Evolutionary conservation across 2,888 invertebrate genomes (phyloP), one percentile per base, ranked within the genome.

Genomic region (Muschampia plurimacula): DNA sequence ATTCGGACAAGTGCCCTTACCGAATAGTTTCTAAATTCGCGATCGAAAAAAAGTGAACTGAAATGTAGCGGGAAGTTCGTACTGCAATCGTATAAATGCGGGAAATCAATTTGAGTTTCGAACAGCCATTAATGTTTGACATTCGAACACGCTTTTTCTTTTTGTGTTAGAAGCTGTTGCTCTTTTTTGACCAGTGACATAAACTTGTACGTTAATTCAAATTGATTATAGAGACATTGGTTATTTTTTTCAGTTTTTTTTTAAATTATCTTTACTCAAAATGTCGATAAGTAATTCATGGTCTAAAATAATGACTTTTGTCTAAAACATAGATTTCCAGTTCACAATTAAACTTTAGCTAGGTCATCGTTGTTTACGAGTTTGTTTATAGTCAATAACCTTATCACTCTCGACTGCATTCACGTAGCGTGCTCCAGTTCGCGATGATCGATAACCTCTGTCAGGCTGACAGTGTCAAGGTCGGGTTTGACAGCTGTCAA

Each of bases 401-500:
- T 72, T 72, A 67, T 72, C 67, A 72, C 64, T 68, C 72, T 68
- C 72, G 57, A 46, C 63, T 63, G 68, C 68, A 73, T 67, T 49
- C 78, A 78, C 78, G 55, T 22, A 55, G 55, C 64, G 73, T 57
- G 75, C 77, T 75, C 77, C 75, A 77, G 76, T 74, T 76, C 77
- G 71, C 77, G 77, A 83, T 85, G 86, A 87, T 88, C 87, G 86
- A 89, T 89, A 88, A 86, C 83, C 83, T 82, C 83, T 82, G 86
- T 84, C 85, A 84, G 79, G 74, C 78, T 77, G 81, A 76, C 84
- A 83, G 81, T 85, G 87, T 88, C 90, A 90, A 90, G 90, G 90
- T 85, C 89, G 84, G 79, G 80, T 86, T 85, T 90, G 91, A 86
- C 91, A 90, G 88, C 83, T 82, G 83, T 82, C 83, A 82, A 77